Evolutionary conservation across 2,113 vertebrate species (phyloP), one percentile per base, ranked within the genome.

Genomic region (Dascyllus trimaculatus): DNA sequence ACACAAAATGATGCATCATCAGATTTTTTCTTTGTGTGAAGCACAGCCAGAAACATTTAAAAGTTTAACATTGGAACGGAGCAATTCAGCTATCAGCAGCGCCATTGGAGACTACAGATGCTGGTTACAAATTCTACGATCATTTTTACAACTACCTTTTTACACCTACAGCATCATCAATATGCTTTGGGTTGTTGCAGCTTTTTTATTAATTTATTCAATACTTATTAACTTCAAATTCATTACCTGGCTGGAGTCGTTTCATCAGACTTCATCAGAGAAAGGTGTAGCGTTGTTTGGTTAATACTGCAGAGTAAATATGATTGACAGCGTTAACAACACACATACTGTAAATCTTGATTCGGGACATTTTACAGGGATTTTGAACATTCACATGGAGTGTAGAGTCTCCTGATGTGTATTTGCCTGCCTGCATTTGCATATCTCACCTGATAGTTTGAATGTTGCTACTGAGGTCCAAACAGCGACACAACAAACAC

Each of bases 301-400:
- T 86, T 59, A 29, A 94, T 75, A 48, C 93, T 94, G 75, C 15
- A 81, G 78, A 56, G 7, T 11, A 35, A 75, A 63, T 0, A 2
- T n/a, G 10, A 26, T 17, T 29, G 13, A 67, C 10, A 8, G 11
- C 18, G 6, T 68, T 19, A 4, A 11, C 6, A 21, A 7, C 17
- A 60, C 0, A 10, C 5, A 26, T 18, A 1, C 29, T 43, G 15
- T 17, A 22, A 0, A 14, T 11, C 6, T 40, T 62, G 2, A 22
- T 68, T 18, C 15, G 9, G 19, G 13, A 24, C 19, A 68, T 17
- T 51, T 14, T 19, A 35, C 17, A 51, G 7, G 5, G 10, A 61
- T 2, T 52, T 3, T 17, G 32, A 35, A 35, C 14, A 52, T 32
- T 24, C 7, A 4, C 17, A 18, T 17, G 46, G 18, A 17, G 46